Base-by-base conservation (phyloP, 2,113 vertebrate species). In the Cheirogaleus medius region DNA sequence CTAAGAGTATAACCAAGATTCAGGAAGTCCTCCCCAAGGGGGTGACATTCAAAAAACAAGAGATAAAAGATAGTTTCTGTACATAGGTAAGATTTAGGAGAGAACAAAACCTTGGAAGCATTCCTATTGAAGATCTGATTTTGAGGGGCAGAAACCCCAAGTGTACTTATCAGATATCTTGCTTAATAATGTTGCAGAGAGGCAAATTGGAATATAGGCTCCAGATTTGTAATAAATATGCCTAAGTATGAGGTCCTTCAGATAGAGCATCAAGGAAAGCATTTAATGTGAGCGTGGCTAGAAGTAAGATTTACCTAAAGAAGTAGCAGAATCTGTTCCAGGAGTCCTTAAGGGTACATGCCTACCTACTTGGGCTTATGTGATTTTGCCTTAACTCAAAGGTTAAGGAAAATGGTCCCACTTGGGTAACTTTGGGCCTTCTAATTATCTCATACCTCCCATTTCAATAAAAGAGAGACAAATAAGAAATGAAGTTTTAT, bases 401-500 rank as follows among this genome's bases (percentile, higher is more conserved):
- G 54, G 42, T 73, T 92, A 80, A 83, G 76, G 69, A 54, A 86
- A 91, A 54, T 20, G 11, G 23, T 63, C 47, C 84, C 25, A 14
- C 27, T 49, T 66, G 56, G 25, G 63, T 68, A 60, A 68, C 49
- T 37, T 60, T 27, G n/a, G 29, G 15, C 7, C 47, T 87, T 81
- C n/a, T 39, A 42, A 71, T 93, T 86, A 25, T 21, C 18, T 37
- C n/a, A 71, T 11, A 91, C 23, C n/a, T 83, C n/a, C 20, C 87
- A 39, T 73, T 76, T 47, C 87, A 90, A n/a, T 77, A 74, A 93
- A 95, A 69, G 49, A 95, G 6, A 85, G 37, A 87, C 25, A 82
- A 29, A 15, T 76, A 86, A 73, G 47, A 90, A n/a, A 87, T 32
- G 11, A 9, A 27, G 1, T 56, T 87, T 64, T 80, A 60, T 63